Percentiles rank a stretch among this genome's conserved stretches.
phyloP scores from a whole-genome alignment of 2,888 invertebrate species.

The Malacosoma neustria region DNA sequence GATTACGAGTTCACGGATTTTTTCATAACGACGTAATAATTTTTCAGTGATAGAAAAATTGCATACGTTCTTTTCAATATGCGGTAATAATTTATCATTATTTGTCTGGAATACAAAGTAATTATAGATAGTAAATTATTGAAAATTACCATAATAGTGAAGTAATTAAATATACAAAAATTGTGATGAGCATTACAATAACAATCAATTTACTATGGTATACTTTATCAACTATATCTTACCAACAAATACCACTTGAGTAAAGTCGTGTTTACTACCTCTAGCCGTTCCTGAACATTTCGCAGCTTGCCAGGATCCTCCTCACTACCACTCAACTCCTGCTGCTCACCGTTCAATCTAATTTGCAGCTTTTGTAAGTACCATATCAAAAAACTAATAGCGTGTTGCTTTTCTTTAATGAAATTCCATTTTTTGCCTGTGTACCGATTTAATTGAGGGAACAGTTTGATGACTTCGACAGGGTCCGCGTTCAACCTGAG shows the following conservation, averaged over 20 bases:
- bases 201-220: no score
- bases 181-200: no score
- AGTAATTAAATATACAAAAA: no score
- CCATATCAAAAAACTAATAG: neutral
- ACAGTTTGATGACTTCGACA: neutral
- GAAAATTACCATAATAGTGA: no score
- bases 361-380: neutral
- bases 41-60: neutral
- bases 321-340: neutral
- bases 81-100: neutral
- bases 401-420: neutral
- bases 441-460: neutral
- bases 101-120: neutral
- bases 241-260: neutral
- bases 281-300: neutral
- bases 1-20: neutral
- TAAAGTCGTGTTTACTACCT: neutral
- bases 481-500: neutral
- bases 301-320: neutral
- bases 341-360: neutral
- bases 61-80: neutral
- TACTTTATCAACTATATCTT: no score
- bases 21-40: neutral
- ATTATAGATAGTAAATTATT: no score
- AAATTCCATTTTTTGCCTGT: neutral